phyloP scores from a whole-genome alignment of 2,113 vertebrate species.

The Sapayoa aenigma region DNA sequence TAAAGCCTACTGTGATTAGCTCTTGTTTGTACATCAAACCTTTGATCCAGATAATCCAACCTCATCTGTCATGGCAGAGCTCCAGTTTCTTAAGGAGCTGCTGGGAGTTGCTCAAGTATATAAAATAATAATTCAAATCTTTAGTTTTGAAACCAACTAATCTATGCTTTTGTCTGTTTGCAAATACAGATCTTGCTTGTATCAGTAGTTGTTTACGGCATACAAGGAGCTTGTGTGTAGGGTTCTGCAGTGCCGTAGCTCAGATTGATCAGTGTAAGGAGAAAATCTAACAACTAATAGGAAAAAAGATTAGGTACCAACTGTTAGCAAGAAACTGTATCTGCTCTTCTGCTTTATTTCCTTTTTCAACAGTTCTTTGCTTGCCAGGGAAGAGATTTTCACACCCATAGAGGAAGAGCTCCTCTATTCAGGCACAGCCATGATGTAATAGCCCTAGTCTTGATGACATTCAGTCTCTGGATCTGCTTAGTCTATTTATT shows the following conservation, averaged over 20 bases:
- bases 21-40: not conserved
- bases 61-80: not conserved
- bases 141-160: not conserved
- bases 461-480: not conserved
- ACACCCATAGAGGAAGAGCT: not conserved
- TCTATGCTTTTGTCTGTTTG: not conserved
- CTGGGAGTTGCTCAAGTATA: not conserved
- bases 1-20: not conserved
- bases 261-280: not conserved
- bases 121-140: not conserved
- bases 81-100: not conserved
- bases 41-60: not conserved
- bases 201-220: not conserved
- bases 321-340: not conserved
- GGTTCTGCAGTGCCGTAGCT: not conserved
- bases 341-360: not conserved
- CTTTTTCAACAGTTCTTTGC: not conserved
- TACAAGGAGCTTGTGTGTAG: accelerated
- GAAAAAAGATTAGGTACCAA: not conserved
- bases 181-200: not conserved
- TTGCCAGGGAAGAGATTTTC: not conserved
- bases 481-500: not conserved
- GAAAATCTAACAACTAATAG: not conserved
- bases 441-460: not conserved
- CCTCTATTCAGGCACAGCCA: not conserved